Conservation (phyloP, 1,140 invertebrate species). For the Vollenhovia emeryi region DNA sequence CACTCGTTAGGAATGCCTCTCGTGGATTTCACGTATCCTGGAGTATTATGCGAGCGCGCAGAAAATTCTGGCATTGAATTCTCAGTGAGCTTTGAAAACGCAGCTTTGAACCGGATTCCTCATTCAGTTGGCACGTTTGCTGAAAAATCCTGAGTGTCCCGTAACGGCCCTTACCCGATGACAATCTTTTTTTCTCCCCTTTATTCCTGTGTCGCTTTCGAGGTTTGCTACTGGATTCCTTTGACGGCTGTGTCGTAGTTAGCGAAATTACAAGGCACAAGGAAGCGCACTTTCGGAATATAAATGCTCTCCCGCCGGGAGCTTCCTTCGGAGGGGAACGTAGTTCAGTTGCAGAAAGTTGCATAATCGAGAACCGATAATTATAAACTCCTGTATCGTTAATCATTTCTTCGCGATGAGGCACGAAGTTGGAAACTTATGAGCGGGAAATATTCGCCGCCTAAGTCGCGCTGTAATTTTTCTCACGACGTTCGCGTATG, state of each 20-base stretch:
- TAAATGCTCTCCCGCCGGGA: not conserved
- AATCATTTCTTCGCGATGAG: not conserved
- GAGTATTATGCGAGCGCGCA: constrained; percentile 31
- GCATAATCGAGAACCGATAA: not conserved
- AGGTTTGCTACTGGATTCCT: not conserved
- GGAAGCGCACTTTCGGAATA: not conserved
- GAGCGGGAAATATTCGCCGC: not conserved
- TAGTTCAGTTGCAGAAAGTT: not conserved
- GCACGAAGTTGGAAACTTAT: not conserved
- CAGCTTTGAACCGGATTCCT: constrained; percentile 39
- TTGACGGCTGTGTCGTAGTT: constrained; percentile 1
- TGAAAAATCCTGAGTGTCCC: constrained; percentile 41
- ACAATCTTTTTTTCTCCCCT: not conserved
- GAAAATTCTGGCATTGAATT: constrained; percentile 64
- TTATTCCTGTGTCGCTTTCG: not conserved
- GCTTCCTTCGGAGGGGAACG: not conserved
- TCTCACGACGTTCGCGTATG: not conserved
- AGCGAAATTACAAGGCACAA: not conserved
- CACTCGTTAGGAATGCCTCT: constrained; percentile 50
- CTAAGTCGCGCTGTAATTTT: not conserved
- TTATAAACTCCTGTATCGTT: not conserved
- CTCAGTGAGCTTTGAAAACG: constrained; percentile 14
- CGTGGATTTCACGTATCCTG: constrained; percentile 13
- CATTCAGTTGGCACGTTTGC: constrained; percentile 23
- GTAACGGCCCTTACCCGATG: constrained; percentile 30